A percentile compares a stretch with the other conserved stretches of the same genome.
These are phyloP conservation scores for Gerris lacustris DNA, from an alignment of 2,888 invertebrate species.

Conservation along the genomic window DNA sequence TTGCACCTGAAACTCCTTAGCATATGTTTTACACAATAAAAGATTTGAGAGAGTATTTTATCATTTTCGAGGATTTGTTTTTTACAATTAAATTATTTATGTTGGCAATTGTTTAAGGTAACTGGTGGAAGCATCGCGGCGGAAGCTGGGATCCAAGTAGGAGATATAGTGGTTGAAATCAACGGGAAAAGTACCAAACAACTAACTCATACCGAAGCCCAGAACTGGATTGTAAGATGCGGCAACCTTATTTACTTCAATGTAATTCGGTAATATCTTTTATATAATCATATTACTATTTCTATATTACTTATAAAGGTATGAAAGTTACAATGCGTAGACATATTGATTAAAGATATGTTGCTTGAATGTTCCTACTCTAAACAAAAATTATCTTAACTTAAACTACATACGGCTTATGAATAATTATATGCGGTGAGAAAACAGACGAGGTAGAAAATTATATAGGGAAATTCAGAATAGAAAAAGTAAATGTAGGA, in stretches of 20 bases:
- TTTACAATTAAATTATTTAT: conserved; percentile 1
- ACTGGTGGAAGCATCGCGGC: conserved; percentile 69
- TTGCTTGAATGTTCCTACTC: no score
- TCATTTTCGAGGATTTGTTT: background rate
- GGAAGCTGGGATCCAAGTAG: conserved; percentile 63
- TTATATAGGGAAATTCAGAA: no score
- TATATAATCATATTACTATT: background rate
- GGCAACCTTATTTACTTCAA: conserved; percentile 59
- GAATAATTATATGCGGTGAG: no score
- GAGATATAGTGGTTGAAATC: conserved; percentile 71
- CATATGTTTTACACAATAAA: no score
- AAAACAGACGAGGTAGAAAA: no score
- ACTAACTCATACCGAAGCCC: conserved; percentile 65
- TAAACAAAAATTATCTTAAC: no score
- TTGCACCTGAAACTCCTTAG: no score
- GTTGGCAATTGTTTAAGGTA: conserved; percentile 47
- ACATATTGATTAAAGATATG: no score
- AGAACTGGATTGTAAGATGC: conserved; percentile 55
- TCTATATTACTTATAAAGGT: background rate
- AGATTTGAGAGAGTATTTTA: no score
- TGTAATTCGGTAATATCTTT: conserved; percentile 49
- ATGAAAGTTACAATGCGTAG: no score
- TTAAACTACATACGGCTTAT: no score
- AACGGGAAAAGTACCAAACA: conserved; percentile 54
- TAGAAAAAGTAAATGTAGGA: no score